phyloP scores from a whole-genome alignment of 2,797 vertebrate species.

The Artibeus jamaicensis region DNA sequence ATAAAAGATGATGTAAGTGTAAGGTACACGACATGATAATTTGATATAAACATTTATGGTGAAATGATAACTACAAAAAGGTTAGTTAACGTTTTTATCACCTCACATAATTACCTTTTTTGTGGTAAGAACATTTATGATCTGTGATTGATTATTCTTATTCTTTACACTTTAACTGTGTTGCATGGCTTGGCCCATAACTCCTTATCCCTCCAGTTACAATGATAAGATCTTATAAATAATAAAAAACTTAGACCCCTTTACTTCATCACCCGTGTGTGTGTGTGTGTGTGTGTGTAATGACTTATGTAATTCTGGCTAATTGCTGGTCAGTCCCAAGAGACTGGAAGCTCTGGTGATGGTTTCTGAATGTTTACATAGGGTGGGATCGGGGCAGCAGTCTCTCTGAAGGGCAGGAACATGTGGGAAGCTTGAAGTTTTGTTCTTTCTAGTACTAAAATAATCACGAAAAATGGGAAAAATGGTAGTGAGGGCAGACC shows the following conservation, averaged over 20 bases:
- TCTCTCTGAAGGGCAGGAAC: not conserved
- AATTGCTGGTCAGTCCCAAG: not conserved
- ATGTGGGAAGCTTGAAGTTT: not conserved
- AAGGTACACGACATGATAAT: not conserved
- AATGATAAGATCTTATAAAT: not conserved
- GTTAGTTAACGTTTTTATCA: not conserved
- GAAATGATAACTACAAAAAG: not conserved
- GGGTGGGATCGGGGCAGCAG: not conserved
- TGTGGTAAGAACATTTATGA: not conserved
- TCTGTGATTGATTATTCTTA: not conserved
- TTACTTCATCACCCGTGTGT: not conserved
- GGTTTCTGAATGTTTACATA: not conserved
- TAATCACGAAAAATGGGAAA: not conserved
- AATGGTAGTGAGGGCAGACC: not conserved
- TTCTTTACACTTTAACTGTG: conserved; percentile 5
- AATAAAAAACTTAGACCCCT: not conserved
- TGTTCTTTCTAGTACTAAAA: not conserved
- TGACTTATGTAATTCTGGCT: not conserved
- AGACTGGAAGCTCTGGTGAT: not conserved
- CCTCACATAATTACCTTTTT: not conserved
- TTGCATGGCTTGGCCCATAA: not conserved
- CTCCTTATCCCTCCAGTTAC: not conserved
- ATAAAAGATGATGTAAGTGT: not conserved
- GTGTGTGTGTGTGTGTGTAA: not conserved
- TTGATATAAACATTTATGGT: not conserved